phyloP scores from a whole-genome alignment of 2,113 vertebrate genomes.

The Polyodon spathula region DNA sequence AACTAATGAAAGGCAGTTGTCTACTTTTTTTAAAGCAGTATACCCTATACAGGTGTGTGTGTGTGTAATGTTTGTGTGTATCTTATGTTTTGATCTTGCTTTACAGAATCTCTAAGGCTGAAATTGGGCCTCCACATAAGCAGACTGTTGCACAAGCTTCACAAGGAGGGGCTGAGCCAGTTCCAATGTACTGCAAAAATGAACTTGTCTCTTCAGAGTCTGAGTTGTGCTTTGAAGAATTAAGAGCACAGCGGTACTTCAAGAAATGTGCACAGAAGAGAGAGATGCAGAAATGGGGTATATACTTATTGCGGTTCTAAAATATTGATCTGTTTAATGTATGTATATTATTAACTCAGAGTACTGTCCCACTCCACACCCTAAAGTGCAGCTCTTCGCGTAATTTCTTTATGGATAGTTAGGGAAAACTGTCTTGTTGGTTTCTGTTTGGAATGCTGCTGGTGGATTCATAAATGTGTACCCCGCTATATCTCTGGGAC shows the following conservation, averaged over 20 bases:
- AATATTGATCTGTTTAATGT: too few relatives aligned
- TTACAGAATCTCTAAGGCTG: slow-evolving; percentile 50
- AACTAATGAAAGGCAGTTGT: not conserved
- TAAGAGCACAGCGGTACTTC: slow-evolving; percentile 54
- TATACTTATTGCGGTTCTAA: too few relatives aligned
- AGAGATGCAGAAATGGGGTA: slow-evolving; percentile 43
- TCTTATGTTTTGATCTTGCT: not conserved
- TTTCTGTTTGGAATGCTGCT: too few relatives aligned
- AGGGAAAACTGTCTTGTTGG: too few relatives aligned
- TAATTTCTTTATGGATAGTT: too few relatives aligned
- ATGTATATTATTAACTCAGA: too few relatives aligned
- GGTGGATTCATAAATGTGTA: too few relatives aligned
- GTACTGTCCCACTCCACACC: too few relatives aligned
- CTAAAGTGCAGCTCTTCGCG: too few relatives aligned
- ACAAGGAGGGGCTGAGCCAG: slow-evolving; percentile 1
- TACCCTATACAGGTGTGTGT: not conserved
- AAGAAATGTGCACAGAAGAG: slow-evolving; percentile 38
- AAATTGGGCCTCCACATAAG: slow-evolving; percentile 19
- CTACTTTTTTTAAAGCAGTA: not conserved
- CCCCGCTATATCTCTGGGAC: too few relatives aligned
- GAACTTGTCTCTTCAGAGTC: slow-evolving; percentile 55
- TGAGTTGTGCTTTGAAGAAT: slow-evolving; percentile 75
- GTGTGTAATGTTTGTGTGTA: not conserved
- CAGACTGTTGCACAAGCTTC: not conserved
- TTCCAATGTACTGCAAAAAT: slow-evolving; percentile 56